Conservation (phyloP, 2,797 vertebrate genomes). For the Borostomias antarcticus region DNA sequence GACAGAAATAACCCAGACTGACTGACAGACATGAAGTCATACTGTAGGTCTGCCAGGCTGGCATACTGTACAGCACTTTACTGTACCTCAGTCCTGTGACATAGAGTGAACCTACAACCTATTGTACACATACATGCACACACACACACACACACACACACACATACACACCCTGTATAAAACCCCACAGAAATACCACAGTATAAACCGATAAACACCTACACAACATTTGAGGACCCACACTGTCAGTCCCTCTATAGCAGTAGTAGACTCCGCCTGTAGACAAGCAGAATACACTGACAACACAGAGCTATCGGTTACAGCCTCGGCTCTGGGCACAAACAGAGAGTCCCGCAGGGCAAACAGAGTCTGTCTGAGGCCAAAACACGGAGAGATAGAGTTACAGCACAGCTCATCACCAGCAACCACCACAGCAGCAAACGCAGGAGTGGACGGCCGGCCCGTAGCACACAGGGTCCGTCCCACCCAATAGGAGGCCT, state of each 20-base stretch:
- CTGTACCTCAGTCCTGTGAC: background rate
- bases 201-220: background rate
- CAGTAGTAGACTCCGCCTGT: constrained; percentile 33
- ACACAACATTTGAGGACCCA: background rate
- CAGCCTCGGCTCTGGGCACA: constrained; percentile 66
- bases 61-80: no score
- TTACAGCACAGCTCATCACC: constrained; percentile 57
- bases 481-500: background rate
- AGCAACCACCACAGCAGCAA: constrained; percentile 12
- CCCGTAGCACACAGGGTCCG: background rate
- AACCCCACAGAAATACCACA: background rate
- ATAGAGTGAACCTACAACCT: background rate
- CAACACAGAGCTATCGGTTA: constrained; percentile 64
- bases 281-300: constrained; percentile 45
- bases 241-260: constrained; percentile 2
- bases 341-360: constrained; percentile 55
- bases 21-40: no score
- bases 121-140: constrained; percentile 54
- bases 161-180: constrained; percentile 4
- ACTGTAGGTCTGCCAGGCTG: no score
- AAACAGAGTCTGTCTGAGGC: constrained; percentile 64
- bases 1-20: no score
- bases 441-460: background rate
- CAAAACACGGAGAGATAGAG: constrained; percentile 67
- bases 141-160: constrained; percentile 48